These are phyloP conservation scores for Branchinecta sandiegonensis DNA, from an alignment of 2,888 invertebrate genomes.

Conservation along the genomic window DNA sequence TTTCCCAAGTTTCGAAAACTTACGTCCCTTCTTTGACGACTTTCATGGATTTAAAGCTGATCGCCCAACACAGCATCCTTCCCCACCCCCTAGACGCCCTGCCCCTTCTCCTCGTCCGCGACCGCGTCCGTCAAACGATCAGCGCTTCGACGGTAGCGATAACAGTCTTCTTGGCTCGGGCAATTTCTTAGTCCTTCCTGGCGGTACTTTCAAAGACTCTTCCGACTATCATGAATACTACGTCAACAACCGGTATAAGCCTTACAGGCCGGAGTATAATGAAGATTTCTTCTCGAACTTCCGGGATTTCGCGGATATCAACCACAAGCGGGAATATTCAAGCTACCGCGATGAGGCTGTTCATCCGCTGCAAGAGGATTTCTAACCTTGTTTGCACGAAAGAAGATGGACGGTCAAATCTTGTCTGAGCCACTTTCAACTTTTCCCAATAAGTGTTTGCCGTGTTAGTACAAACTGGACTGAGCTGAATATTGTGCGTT, in stretches of 20 bases:
- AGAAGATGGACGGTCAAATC: too few species aligned
- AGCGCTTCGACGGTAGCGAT: constrained; percentile 31
- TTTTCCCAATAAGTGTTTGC: too few species aligned
- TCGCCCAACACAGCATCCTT: background rate
- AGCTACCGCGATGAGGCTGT: background rate
- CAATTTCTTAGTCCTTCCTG: constrained; percentile 69
- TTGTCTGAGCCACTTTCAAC: too few species aligned
- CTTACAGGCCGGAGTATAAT: constrained; percentile 42
- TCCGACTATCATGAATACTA: constrained; percentile 46
- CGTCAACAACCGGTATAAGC: constrained; percentile 38
- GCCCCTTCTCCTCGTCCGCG: background rate
- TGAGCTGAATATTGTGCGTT: too few species aligned
- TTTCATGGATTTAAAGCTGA: background rate
- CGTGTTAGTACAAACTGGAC: too few species aligned
- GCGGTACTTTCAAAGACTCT: constrained; percentile 56
- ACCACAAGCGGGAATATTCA: constrained; percentile 32
- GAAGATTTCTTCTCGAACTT: constrained; percentile 76
- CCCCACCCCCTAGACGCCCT: constrained; percentile 1
- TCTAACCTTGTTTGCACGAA: too few species aligned
- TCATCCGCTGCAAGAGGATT: too few species aligned
- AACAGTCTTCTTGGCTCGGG: constrained; percentile 53
- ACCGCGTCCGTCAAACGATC: background rate
- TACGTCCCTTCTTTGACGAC: background rate
- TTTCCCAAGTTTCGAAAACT: background rate
- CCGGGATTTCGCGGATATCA: constrained; percentile 77